A percentile compares a stretch with the other conserved stretches of the same genome.
These are phyloP conservation scores for Mirza zaza DNA, from an alignment of 2,113 vertebrate genomes.

Conservation along the genomic window DNA sequence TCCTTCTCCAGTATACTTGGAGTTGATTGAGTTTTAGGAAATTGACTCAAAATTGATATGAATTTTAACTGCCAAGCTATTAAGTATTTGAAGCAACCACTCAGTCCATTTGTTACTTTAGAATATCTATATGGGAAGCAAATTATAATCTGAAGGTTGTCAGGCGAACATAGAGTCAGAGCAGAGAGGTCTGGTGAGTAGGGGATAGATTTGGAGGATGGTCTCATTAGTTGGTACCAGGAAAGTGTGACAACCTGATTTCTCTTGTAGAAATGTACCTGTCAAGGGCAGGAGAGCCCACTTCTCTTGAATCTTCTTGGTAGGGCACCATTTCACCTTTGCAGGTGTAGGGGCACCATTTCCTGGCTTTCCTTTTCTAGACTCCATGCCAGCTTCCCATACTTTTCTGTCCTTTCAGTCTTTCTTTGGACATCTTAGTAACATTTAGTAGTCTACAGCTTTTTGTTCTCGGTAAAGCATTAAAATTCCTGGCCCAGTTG, in stretches of 20 bases:
- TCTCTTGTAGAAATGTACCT: neutral
- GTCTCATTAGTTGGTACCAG: neutral
- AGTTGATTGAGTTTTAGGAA: constrained; percentile 29
- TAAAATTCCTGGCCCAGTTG: neutral
- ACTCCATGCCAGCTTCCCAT: neutral
- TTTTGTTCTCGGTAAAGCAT: constrained; percentile 14
- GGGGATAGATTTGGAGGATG: neutral
- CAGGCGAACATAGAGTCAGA: neutral
- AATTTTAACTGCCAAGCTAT: neutral
- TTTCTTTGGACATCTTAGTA: neutral
- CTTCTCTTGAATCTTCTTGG: neutral
- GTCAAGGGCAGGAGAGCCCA: neutral
- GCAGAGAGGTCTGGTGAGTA: neutral
- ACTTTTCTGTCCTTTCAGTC: neutral
- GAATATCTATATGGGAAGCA: neutral
- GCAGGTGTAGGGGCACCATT: neutral
- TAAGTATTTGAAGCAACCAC: neutral
- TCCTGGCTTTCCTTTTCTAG: neutral
- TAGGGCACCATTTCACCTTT: neutral
- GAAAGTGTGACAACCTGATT: neutral
- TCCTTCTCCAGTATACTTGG: neutral
- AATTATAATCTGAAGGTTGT: neutral
- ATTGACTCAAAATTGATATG: neutral
- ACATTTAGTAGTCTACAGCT: neutral
- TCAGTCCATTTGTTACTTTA: neutral